Evolutionary conservation across 2,113 vertebrate genomes (phyloP), one percentile per base, ranked within the genome.

Genomic region (Sander vitreus): DNA sequence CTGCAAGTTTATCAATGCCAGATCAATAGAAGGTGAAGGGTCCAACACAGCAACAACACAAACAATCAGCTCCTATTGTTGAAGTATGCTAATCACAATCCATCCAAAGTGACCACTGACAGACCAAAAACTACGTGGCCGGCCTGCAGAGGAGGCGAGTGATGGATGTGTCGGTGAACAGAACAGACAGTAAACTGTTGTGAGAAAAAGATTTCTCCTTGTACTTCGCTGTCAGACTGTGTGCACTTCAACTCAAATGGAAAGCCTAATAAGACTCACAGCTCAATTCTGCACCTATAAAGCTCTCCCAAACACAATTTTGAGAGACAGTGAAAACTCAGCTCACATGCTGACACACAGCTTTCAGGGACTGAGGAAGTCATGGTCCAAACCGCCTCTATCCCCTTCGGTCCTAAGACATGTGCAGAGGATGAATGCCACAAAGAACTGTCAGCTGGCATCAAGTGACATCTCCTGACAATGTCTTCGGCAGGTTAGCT

Each of bases 51-150:
- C 63, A 78, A 77, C 59, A 63, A 72, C 50, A 70, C 73, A 86
- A 80, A 75, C 65, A 85, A 75, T 75, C 67, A 77, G 71, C 66
- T 72, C 59, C 68, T 69, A n/a, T 76, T 86, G 84, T 80, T 65
- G 51, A 50, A 58, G 65, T 86, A 83, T 85, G 84, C 36, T 76
- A 74, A 87, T 76, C 45, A 11, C 62, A 9, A 30, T 69, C 39
- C 23, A 23, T 70, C 50, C 71, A 83, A 67, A 82, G 57, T 50
- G 55, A 70, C 60, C 63, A 78, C 27, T 54, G 66, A 77, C 62
- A 72, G 60, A 81, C 11, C 47, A 53, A 58, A 66, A 63, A 59
- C 19, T 48, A 51, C 2, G 12, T 55, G 73, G 78, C 15, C 21
- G 1, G n/a, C 57, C 82, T 76, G 58, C 69, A 66, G 63, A 80